Percentiles rank a stretch among this genome's conserved stretches.
Evolutionary conservation across 2,113 vertebrate species (phyloP).

Genomic region (Athene cunicularia): DNA sequence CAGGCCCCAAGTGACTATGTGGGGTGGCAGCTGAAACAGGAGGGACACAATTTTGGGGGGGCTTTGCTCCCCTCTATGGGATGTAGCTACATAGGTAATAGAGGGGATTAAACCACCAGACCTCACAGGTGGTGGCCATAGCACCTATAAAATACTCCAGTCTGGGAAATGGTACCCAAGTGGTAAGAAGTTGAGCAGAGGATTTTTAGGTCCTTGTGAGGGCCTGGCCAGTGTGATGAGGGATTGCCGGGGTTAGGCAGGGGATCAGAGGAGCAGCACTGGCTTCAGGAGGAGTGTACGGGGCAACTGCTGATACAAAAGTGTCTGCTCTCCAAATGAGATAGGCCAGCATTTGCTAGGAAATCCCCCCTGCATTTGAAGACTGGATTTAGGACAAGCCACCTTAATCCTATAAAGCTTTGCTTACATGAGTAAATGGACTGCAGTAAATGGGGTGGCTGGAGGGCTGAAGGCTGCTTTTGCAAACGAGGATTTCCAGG

Average conservation of each 20-base stretch:
- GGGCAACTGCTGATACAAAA: background rate
- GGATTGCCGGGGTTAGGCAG: background rate
- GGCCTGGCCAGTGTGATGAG: background rate
- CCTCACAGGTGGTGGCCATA: fast-evolving
- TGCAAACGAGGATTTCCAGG: background rate
- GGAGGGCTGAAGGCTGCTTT: background rate
- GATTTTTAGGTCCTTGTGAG: background rate
- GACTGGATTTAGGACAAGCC: constrained; percentile 40
- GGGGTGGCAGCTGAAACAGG: background rate
- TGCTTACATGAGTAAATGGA: background rate
- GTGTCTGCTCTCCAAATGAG: background rate
- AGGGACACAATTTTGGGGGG: background rate
- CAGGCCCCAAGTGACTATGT: background rate
- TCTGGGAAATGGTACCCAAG: background rate
- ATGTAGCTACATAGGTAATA: no score
- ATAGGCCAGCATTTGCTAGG: background rate
- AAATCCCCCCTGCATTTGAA: constrained; percentile 13
- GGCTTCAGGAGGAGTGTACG: background rate
- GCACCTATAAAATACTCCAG: background rate
- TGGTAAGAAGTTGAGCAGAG: background rate
- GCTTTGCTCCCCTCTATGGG: background rate
- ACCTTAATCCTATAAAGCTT: constrained; percentile 28
- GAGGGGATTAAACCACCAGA: background rate
- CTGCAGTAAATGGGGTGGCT: background rate
- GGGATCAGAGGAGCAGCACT: background rate